These are phyloP conservation scores for Hippopotamus amphibius DNA, from an alignment of 2,113 vertebrate species.

Conservation along the genomic window DNA sequence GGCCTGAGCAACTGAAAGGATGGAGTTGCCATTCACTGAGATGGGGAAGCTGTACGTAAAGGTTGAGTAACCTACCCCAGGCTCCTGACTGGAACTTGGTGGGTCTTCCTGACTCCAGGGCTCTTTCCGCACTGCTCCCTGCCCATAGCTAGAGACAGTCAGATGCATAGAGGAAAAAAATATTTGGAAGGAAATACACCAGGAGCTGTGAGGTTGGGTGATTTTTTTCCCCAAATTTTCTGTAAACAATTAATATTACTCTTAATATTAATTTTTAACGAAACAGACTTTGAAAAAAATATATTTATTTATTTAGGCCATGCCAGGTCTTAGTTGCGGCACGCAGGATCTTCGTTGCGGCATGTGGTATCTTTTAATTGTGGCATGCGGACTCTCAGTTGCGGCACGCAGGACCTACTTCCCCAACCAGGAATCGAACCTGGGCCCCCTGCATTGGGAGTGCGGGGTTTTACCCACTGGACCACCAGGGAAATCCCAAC, in stretches of 20 bases:
- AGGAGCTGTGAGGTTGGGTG: background rate
- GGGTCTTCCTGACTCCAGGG: background rate
- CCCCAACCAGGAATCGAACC: too few relatives aligned
- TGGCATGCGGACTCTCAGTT: too few relatives aligned
- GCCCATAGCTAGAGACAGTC: background rate
- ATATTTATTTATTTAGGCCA: too few relatives aligned
- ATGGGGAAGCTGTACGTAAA: background rate
- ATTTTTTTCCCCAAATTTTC: background rate
- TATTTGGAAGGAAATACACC: background rate
- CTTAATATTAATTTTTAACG: background rate
- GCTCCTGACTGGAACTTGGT: background rate
- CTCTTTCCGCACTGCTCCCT: background rate
- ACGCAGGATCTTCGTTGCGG: too few relatives aligned
- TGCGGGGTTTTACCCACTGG: too few relatives aligned
- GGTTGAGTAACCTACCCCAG: background rate
- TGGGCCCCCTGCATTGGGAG: too few relatives aligned
- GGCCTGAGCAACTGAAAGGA: background rate
- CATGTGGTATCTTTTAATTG: too few relatives aligned
- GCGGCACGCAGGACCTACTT: too few relatives aligned
- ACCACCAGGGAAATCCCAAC: background rate
- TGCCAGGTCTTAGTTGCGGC: too few relatives aligned
- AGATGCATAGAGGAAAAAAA: background rate
- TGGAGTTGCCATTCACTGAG: background rate
- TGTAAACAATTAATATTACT: background rate
- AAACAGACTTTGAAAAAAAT: too few relatives aligned